Conservation (phyloP, 2,797 vertebrate species). For the Gambusia yucatana region DNA sequence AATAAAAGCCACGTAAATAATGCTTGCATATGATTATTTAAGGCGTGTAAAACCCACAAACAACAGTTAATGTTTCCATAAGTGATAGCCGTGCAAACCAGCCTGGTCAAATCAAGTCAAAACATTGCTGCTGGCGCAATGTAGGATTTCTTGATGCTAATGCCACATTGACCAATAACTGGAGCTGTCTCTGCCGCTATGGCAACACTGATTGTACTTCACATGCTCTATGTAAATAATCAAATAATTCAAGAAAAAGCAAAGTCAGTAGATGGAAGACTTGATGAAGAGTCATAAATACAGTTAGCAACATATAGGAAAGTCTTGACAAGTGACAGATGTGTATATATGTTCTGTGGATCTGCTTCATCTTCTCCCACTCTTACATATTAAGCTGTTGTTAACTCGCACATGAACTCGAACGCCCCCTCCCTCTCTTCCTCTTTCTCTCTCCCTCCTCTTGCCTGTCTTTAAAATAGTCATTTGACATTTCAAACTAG, state of each 20-base stretch:
- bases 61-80: background rate
- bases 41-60: background rate
- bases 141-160: background rate
- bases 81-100: background rate
- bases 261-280: background rate
- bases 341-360: background rate
- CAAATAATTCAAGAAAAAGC: slow-evolving; percentile 1
- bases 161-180: background rate
- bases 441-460: background rate
- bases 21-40: background rate
- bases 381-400: slow-evolving; percentile 81
- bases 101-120: slow-evolving; percentile 5
- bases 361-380: background rate
- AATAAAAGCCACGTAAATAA: background rate
- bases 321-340: background rate
- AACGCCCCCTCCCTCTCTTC: background rate
- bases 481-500: slow-evolving; percentile 72
- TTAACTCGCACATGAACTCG: slow-evolving; percentile 64
- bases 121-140: background rate
- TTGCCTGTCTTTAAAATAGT: slow-evolving; percentile 57
- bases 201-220: background rate
- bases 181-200: background rate
- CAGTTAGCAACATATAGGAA: background rate
- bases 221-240: background rate
- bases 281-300: background rate